Conservation (phyloP, 2,888 invertebrate genomes). For the Tinea pellionella region DNA sequence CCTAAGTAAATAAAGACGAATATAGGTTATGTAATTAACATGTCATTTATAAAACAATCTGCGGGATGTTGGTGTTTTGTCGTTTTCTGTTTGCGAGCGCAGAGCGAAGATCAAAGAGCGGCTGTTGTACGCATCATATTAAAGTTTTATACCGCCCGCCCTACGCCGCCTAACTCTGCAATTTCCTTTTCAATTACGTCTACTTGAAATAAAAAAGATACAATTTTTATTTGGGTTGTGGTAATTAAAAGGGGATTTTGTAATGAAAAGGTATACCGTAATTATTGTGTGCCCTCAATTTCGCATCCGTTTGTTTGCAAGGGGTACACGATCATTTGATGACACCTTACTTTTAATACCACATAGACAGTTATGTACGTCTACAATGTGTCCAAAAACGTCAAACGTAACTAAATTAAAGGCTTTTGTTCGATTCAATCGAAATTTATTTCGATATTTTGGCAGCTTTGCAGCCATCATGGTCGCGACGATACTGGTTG, state of each 20-base stretch:
- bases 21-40: constrained; percentile 10
- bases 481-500: no score
- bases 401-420: no score
- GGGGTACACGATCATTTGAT: background rate
- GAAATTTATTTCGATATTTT: no score
- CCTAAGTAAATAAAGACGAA: background rate
- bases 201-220: constrained; percentile 61
- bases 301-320: constrained; percentile 62
- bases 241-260: constrained; percentile 70
- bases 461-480: no score
- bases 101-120: constrained; percentile 58
- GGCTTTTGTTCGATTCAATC: no score
- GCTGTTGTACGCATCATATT: constrained; percentile 58
- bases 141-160: constrained; percentile 62
- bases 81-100: constrained; percentile 32
- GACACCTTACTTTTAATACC: background rate
- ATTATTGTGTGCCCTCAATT: constrained; percentile 67
- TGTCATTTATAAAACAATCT: constrained; percentile 6
- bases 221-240: constrained; percentile 63
- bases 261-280: constrained; percentile 67
- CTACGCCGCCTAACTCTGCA: constrained; percentile 37
- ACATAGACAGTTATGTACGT: background rate
- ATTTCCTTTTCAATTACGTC: constrained; percentile 69
- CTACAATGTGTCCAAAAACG: no score
- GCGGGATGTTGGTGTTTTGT: background rate